A percentile compares a stretch with the other conserved stretches of the same genome.
Conservation (phyloP, 2,113 vertebrate species). For the Hippocampus abdominalis region DNA sequence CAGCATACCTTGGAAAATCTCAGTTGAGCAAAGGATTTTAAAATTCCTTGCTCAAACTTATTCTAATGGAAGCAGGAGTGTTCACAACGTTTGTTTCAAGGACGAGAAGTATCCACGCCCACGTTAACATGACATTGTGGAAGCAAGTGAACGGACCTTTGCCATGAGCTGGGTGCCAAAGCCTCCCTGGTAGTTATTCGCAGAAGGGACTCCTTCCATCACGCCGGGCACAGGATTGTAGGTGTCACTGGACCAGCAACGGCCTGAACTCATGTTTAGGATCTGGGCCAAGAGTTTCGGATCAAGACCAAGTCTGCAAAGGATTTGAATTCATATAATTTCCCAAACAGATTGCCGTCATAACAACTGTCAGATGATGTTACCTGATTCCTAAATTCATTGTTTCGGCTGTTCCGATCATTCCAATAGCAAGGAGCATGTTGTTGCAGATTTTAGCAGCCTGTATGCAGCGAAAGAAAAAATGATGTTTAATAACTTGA, state of each 20-base stretch:
- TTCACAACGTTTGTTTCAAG: not conserved
- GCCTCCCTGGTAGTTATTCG: conserved; percentile 95
- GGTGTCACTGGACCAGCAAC: conserved; percentile 97
- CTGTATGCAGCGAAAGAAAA: conserved; percentile 55
- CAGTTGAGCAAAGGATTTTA: not conserved
- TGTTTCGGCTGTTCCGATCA: conserved; percentile 95
- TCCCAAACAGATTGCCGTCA: not conserved
- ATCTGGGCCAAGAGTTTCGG: conserved; percentile 95
- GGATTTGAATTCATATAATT: conserved; percentile 28
- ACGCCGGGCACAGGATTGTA: conserved; percentile 99
- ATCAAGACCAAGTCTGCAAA: conserved; percentile 92
- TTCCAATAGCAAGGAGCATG: conserved; percentile 95
- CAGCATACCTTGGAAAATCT: no score
- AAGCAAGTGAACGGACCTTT: conserved; percentile 74
- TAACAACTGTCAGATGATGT: not conserved
- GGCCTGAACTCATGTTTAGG: conserved; percentile 97
- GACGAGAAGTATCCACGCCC: no score
- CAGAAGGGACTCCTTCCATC: conserved; percentile 97
- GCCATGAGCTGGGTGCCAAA: conserved; percentile 95
- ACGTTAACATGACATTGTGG: not conserved
- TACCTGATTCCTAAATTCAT: conserved; percentile 99
- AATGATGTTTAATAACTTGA: conserved; percentile 2
- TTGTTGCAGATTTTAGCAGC: conserved; percentile 99
- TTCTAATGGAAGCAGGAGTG: not conserved
- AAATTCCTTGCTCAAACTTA: not conserved